Base-by-base conservation (phyloP, 2,113 vertebrate genomes). In the Brienomyrus longianalis region DNA sequence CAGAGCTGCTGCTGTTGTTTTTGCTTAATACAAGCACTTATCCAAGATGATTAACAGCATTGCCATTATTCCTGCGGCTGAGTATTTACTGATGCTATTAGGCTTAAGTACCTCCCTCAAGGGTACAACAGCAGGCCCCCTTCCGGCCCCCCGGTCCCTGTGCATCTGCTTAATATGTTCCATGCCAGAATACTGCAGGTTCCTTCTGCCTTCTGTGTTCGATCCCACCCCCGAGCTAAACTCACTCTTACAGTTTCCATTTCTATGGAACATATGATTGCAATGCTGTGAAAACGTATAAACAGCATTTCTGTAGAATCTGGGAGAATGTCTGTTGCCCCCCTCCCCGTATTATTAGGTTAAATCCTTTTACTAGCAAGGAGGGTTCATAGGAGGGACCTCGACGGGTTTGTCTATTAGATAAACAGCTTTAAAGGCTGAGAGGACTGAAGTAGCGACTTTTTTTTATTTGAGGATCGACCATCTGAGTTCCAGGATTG, bases 361-460 rank as follows among this genome's bases (percentile, higher is more conserved):
- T 45, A 84, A n/a, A 84, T 84, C 83, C 39, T 84, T 84, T 84
- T 84, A 84, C 48, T 84, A 48, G 43, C 83, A 45, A 84, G 83
- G 43, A n/a, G 7, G 45, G 4, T 84, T 84, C 83, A 84, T 48
- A 84, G 45, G 45, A 47, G 83, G 43, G 39, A 84, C 45, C 45
- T 48, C 23, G 0, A 84, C 1, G 45, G 80, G 23, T 23, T 48
- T 84, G 83, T 45, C 45, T 84, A 84, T 84, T 84, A n/a, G 43
- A 84, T 48, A 48, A 84, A 48, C 19, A 84, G 5, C 83, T 45
- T 23, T 84, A 84, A 45, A 84, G 74, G 45, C 45, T 47, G 83
- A 84, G 19, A 84, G 43, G 39, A 45, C 19, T 84, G 83, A 47
- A 84, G 10, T 84, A n/a, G 43, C 21, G 0, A n/a, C 19, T 83